Conservation (phyloP, 2,888 invertebrate genomes). For the Hedychridium roseum region DNA sequence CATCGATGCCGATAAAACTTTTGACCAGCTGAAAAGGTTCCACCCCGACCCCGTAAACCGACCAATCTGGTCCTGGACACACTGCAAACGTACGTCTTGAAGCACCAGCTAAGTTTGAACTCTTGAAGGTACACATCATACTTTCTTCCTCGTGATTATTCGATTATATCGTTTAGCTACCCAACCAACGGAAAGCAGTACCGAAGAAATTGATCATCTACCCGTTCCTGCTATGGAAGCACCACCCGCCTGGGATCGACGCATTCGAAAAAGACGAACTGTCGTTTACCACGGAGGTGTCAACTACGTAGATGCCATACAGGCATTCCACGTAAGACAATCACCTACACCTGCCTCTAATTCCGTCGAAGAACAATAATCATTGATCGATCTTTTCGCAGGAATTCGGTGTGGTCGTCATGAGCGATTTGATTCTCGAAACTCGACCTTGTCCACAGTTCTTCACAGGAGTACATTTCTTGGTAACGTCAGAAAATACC, state of each 20-base stretch:
- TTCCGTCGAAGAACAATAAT: background rate
- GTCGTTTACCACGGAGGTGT: constrained; percentile 41
- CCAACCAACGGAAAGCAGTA: constrained; percentile 23
- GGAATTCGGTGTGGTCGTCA: constrained; percentile 66
- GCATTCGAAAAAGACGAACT: constrained; percentile 34
- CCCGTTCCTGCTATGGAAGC: constrained; percentile 44
- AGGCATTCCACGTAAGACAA: constrained; percentile 60
- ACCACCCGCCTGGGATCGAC: constrained; percentile 33
- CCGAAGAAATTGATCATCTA: constrained; percentile 54
- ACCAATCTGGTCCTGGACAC: constrained; percentile 49
- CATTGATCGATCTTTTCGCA: constrained; percentile 53
- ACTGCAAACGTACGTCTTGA: constrained; percentile 53
- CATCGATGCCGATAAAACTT: constrained; percentile 49
- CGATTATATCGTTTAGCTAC: background rate
- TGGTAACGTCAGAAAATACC: background rate
- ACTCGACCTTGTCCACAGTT: constrained; percentile 65
- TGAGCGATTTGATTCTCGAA: constrained; percentile 67
- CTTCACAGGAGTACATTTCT: constrained; percentile 7
- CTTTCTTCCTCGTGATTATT: background rate
- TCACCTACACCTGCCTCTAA: background rate
- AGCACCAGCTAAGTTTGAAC: too few species aligned
- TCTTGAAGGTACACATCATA: constrained; percentile 1
- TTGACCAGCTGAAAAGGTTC: constrained; percentile 53
- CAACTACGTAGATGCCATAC: constrained; percentile 60
- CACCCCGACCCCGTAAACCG: constrained; percentile 49